Conservation (phyloP, 2,888 invertebrate species). For the Rotaria macrura region DNA sequence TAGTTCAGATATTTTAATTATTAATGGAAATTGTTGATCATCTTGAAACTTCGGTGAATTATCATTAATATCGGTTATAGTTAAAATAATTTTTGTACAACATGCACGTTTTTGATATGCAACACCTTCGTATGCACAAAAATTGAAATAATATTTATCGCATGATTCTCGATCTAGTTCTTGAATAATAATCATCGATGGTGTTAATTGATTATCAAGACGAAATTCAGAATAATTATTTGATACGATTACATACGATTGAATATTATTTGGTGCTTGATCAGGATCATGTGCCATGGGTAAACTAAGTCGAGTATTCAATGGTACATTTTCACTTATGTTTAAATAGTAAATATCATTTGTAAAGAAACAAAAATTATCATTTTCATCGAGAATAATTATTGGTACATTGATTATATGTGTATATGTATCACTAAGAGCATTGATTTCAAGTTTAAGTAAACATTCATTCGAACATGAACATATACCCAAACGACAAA, state of each 20-base stretch:
- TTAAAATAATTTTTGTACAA: background rate
- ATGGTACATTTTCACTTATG: background rate
- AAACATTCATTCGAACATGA: background rate
- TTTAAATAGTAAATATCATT: slow-evolving; percentile 13
- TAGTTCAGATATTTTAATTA: background rate
- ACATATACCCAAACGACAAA: slow-evolving; percentile 12
- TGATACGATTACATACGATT: background rate
- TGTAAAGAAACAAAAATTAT: slow-evolving; percentile 11
- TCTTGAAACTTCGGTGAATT: background rate
- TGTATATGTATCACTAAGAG: background rate
- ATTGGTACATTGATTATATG: background rate
- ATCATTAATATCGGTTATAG: background rate
- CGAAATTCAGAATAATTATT: slow-evolving; percentile 4
- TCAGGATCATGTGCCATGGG: background rate
- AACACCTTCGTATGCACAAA: background rate
- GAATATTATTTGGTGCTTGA: slow-evolving; percentile 19
- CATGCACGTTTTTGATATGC: background rate
- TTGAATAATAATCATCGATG: background rate
- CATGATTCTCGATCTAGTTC: background rate
- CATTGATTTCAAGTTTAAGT: slow-evolving; percentile 11
- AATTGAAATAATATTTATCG: background rate
- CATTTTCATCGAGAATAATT: background rate
- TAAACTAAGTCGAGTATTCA: background rate
- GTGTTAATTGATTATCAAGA: background rate
- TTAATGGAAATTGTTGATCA: background rate